These are phyloP conservation scores for Onychorhynchus coronatus DNA, from an alignment of 2,113 vertebrate species.

Conservation along the genomic window DNA sequence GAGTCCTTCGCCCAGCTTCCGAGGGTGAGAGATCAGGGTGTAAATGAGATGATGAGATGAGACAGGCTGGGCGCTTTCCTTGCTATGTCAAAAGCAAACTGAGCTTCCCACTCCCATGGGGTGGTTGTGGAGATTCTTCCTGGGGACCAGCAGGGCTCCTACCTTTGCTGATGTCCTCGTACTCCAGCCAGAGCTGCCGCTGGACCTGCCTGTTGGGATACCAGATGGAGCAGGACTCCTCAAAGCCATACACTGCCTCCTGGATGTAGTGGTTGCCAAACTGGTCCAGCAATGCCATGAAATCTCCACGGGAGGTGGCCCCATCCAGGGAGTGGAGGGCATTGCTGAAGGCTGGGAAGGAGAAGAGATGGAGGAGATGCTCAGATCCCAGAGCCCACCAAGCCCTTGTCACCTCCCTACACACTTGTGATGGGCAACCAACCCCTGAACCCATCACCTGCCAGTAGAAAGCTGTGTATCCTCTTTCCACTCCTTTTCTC, in stretches of 20 bases:
- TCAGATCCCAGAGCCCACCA: not conserved
- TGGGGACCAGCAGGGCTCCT: not conserved
- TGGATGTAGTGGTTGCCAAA: conserved; percentile 98
- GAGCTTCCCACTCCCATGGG: not conserved
- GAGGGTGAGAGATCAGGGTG: accelerated
- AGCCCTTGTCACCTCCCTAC: not conserved
- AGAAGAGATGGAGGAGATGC: not conserved
- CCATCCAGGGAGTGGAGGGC: conserved; percentile 94
- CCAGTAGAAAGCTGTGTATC: not conserved
- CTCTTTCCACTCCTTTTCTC: not conserved
- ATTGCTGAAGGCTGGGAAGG: conserved; percentile 85
- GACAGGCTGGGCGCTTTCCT: accelerated
- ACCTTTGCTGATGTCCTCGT: conserved; percentile 99
- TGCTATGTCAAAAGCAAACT: not conserved
- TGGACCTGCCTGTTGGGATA: conserved; percentile 97
- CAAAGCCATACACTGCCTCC: conserved; percentile 95
- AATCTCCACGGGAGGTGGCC: conserved; percentile 89
- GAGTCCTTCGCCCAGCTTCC: not conserved
- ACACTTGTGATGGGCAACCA: accelerated
- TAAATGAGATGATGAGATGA: not conserved
- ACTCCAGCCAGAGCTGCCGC: conserved; percentile 94
- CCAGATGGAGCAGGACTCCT: conserved; percentile 97
- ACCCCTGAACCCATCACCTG: not conserved
- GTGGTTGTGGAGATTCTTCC: not conserved
- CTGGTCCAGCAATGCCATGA: conserved; percentile 89